phyloP scores from a whole-genome alignment of 2,797 vertebrate species.

The Sphenodon punctatus region DNA sequence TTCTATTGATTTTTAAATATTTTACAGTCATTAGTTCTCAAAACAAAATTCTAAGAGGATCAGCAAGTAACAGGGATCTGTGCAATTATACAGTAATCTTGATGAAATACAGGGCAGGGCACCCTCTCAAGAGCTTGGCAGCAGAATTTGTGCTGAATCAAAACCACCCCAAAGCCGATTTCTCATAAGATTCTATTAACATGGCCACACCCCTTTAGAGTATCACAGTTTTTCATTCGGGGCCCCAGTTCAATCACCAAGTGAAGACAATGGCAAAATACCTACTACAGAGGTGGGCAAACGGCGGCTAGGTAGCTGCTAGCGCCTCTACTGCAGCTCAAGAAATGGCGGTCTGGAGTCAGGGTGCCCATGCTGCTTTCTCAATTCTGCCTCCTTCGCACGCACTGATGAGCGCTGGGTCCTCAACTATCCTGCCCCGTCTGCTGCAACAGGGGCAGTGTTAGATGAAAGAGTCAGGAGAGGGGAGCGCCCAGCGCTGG shows the following conservation, averaged over 20 bases:
- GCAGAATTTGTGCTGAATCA: neutral
- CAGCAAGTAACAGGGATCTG: slow-evolving; percentile 2
- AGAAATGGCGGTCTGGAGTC: no score
- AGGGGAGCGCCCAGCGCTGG: no score
- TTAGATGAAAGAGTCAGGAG: no score
- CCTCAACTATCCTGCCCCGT: no score
- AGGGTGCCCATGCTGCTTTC: no score
- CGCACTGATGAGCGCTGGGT: no score
- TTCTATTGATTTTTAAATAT: slow-evolving; percentile 43
- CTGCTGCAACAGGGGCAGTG: no score
- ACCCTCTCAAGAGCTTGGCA: neutral
- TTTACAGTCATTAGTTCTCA: slow-evolving; percentile 41
- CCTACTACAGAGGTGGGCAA: no score
- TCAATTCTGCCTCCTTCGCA: no score
- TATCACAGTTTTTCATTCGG: neutral
- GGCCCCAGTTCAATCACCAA: neutral
- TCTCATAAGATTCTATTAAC: neutral
- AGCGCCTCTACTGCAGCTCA: no score
- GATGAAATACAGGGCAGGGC: neutral
- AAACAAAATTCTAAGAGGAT: slow-evolving; percentile 1
- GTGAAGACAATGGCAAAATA: neutral
- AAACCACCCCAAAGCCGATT: neutral
- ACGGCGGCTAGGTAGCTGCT: no score
- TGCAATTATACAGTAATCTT: neutral
- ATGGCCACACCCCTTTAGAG: neutral